Evolutionary conservation across 2,797 vertebrate species (phyloP), one percentile per base, ranked within the genome.

Genomic region (Chaetodon trifasciatus): DNA sequence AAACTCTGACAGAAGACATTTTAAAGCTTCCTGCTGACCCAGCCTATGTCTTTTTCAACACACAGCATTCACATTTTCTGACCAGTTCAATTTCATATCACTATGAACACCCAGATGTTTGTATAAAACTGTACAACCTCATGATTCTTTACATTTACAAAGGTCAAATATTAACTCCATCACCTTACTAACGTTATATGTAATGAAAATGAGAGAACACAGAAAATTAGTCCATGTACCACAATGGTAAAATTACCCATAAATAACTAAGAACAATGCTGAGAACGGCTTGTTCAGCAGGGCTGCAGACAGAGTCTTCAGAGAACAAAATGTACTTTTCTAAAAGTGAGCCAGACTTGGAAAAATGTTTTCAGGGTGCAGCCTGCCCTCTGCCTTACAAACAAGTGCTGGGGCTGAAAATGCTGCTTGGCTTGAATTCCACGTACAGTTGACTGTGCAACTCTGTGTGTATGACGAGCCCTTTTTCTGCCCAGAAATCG

Each of bases 381-480:
- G 10, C 47, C 68, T 72, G 68, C 69, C 37, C 65, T 74, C 49
- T 63, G 57, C 52, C 47, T 23, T 32, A 17, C 28, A 66, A 66
- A 58, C 56, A 52, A 39, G 44, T 9, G 37, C 63, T 62, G 17
- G 10, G 17, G 44, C 53, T 60, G 40, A 65, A 68, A 70, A 61
- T 37, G 35, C 71, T 40, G 53, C 53, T 61, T 47, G 12, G 58
- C 35, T 70, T 74, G n/a, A 71, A 24, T 56, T 78, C 77, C 70
- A 74, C 55, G 19, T 70, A 52, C 19, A 35, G 1, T 47, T 6
- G 3, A 50, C 75, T 49, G n/a, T 77, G 58, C 49, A 77, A 16
- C 65, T 69, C 46, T 68, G 64, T 74, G 61, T 3, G 2, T 69
- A 12, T 55, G 58, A 40, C 1, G 4, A 73, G 21, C 28, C n/a